Conservation (phyloP, 2,888 invertebrate genomes). For the Harpalus rubripes region DNA sequence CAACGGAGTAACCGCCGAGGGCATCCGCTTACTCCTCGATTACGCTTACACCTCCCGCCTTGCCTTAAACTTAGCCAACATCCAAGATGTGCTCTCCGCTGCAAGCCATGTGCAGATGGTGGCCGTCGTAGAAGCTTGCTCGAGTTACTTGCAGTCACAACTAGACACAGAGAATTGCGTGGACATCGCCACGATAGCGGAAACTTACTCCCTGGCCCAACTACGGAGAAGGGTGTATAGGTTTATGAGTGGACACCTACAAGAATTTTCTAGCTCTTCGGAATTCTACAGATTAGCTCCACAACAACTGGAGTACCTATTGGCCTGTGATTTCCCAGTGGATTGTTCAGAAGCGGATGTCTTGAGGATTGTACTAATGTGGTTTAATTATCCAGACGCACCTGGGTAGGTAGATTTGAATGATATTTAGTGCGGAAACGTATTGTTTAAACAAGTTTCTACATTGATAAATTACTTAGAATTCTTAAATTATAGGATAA, state of each 20-base stretch:
- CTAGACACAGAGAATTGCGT: constrained; percentile 85
- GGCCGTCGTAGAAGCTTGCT: constrained; percentile 84
- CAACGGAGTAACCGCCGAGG: constrained; percentile 82
- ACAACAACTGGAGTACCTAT: constrained; percentile 81
- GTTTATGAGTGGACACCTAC: constrained; percentile 83
- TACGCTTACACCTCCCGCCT: constrained; percentile 85
- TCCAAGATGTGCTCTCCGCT: constrained; percentile 84
- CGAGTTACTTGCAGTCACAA: constrained; percentile 83
- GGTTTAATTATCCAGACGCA: constrained; percentile 79
- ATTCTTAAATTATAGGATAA: constrained; percentile 4
- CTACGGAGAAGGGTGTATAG: constrained; percentile 82
- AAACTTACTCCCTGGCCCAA: constrained; percentile 82
- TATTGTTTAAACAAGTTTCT: constrained; percentile 37
- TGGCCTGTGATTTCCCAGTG: constrained; percentile 84
- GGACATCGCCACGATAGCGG: constrained; percentile 85
- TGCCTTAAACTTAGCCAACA: constrained; percentile 81
- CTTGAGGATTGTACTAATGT: constrained; percentile 80
- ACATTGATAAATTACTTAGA: constrained; percentile 18
- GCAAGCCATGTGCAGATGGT: constrained; percentile 84
- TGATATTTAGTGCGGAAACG: constrained; percentile 29
- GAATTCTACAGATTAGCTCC: constrained; percentile 82
- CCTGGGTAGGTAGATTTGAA: constrained; percentile 69
- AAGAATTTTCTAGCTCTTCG: constrained; percentile 80
- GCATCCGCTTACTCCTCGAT: constrained; percentile 83
- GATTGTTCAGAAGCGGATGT: constrained; percentile 83